phyloP scores from a whole-genome alignment of 2,888 invertebrate genomes.

The Xylocampa areola region DNA sequence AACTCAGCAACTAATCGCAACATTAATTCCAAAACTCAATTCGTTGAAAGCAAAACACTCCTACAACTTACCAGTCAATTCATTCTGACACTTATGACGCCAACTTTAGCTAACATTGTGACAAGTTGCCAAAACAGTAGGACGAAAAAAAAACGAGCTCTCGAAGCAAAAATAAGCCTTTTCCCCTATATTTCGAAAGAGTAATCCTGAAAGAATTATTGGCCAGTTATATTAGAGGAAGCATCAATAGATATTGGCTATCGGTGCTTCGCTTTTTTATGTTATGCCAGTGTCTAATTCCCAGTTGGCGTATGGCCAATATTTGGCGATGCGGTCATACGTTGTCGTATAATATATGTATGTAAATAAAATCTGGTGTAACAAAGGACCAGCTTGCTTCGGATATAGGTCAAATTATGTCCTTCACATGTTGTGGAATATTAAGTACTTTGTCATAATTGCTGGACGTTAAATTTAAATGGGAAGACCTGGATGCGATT shows the following conservation, averaged over 20 bases:
- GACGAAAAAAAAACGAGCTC: constrained; percentile 36
- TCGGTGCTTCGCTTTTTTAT: constrained; percentile 34
- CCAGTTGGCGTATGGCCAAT: constrained; percentile 49
- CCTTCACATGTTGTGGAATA: constrained; percentile 38
- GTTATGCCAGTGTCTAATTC: constrained; percentile 42
- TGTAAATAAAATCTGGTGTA: constrained; percentile 54
- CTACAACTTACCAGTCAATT: constrained; percentile 22
- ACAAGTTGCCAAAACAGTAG: constrained; percentile 40
- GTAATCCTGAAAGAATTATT: constrained; percentile 38
- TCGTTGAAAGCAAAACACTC: constrained; percentile 29
- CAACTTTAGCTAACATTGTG: constrained; percentile 39
- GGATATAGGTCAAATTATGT: constrained; percentile 41
- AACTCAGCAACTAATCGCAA: constrained; percentile 20
- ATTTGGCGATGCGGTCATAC: constrained; percentile 38
- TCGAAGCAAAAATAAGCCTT: constrained; percentile 17
- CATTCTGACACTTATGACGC: constrained; percentile 20
- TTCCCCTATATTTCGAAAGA: neutral
- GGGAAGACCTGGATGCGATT: too few relatives aligned
- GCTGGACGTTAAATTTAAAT: too few relatives aligned
- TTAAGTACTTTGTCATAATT: constrained; percentile 2
- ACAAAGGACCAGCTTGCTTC: constrained; percentile 34
- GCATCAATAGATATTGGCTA: constrained; percentile 37
- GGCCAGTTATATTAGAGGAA: constrained; percentile 29
- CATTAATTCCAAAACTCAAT: constrained; percentile 12
- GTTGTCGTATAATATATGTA: constrained; percentile 53